A percentile compares a stretch with the other conserved stretches of the same genome.
These are phyloP conservation scores for Drosophila mayri DNA, from an alignment of 1,140 invertebrate genomes.

Conservation along the genomic window DNA sequence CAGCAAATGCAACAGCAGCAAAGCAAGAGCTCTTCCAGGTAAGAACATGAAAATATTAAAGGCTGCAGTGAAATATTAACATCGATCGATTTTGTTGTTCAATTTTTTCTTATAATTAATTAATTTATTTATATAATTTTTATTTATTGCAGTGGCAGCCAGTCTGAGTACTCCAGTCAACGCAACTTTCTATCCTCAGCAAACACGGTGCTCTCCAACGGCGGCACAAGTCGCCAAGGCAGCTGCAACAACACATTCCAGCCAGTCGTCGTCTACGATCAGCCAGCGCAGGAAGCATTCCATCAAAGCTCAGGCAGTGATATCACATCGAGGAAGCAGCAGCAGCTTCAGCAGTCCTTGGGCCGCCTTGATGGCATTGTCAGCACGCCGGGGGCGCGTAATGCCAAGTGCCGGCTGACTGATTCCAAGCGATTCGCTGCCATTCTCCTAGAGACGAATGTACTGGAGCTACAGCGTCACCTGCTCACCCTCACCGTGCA, in stretches of 20 bases:
- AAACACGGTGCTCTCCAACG: constrained; percentile 80
- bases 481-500: constrained; percentile 92
- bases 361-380: constrained; percentile 86
- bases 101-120: not conserved
- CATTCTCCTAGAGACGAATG: constrained; percentile 92
- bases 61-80: not conserved
- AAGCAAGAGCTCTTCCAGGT: constrained; percentile 81
- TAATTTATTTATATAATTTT: not conserved
- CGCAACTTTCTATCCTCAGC: constrained; percentile 82
- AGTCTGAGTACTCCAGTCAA: constrained; percentile 82
- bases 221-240: constrained; percentile 63
- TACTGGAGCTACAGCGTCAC: constrained; percentile 92
- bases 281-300: constrained; percentile 74
- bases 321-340: constrained; percentile 51
- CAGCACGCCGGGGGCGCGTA: constrained; percentile 85
- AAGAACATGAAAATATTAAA: not conserved
- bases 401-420: constrained; percentile 86
- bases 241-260: constrained; percentile 76
- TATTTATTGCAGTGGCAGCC: constrained; percentile 56
- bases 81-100: not conserved
- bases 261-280: constrained; percentile 76
- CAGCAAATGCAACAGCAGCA: constrained; percentile 68
- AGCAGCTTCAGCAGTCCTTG: constrained; percentile 63
- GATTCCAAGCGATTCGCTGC: constrained; percentile 91
- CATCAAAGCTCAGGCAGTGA: constrained; percentile 84